These are phyloP conservation scores for Malurus elegans DNA, from an alignment of 2,113 vertebrate species.

Conservation along the genomic window DNA sequence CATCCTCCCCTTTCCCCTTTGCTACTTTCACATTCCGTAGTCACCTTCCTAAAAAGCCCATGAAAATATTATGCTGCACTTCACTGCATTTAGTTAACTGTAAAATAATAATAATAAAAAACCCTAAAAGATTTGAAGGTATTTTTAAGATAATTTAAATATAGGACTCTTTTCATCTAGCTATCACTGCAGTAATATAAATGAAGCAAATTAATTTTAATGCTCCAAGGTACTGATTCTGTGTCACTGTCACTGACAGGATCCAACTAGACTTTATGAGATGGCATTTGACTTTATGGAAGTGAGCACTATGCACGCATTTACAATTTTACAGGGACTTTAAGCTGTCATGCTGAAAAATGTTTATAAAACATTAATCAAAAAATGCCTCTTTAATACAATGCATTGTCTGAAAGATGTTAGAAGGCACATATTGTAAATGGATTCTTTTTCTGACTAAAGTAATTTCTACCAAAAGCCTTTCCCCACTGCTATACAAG, in stretches of 20 bases:
- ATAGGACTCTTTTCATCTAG: constrained; percentile 80
- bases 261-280: constrained; percentile 77
- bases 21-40: neutral
- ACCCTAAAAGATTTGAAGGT: constrained; percentile 53
- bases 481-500: constrained; percentile 82
- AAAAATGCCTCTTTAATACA: constrained; percentile 96
- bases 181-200: constrained; percentile 82
- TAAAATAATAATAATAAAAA: constrained; percentile 60
- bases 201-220: constrained; percentile 93
- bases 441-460: constrained; percentile 95
- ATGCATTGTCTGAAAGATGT: constrained; percentile 91
- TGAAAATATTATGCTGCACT: constrained; percentile 22
- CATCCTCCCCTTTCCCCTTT: neutral
- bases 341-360: constrained; percentile 84
- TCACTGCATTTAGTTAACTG: constrained; percentile 56
- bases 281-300: constrained; percentile 88
- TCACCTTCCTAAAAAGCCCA: neutral
- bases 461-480: constrained; percentile 87
- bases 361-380: constrained; percentile 99
- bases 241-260: constrained; percentile 81
- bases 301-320: constrained; percentile 84
- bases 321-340: constrained; percentile 83
- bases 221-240: constrained; percentile 83
- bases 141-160: constrained; percentile 81
- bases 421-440: constrained; percentile 95